Base-by-base conservation (phyloP, 1,140 invertebrate genomes). In the Cherax quadricarinatus region DNA sequence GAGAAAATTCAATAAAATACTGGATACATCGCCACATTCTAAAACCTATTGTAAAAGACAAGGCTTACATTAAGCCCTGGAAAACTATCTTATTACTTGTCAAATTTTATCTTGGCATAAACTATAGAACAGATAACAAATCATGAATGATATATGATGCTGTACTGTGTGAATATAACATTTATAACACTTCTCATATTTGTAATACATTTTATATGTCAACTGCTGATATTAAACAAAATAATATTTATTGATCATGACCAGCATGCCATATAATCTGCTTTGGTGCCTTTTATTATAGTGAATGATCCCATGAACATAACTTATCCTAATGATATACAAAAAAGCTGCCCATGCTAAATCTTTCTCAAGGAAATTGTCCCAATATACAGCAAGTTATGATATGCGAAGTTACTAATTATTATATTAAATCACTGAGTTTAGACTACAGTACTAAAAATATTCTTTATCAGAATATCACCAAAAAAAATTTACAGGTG, bases 301-400 rank as follows among this genome's bases (percentile, higher is more conserved):
- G 41, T 62, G 30, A 62, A 48, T 88, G 75, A 78, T 78, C 49
- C 75, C 70, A 73, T 78, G 21, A 53, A 79, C 86, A 66, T 60
- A 80, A 24, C 78, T 88, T 88, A 88, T 6, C 48, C 86, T 88
- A 88, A n/a, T 51, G 75, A 88, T 88, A 87, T 57, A 57, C 80
- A 88, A 73, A 88, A 88, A 88, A 83, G 86, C 86, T 88, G 86
- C 86, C 86, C 86, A 88, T 88, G 53, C 75, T 62, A 9, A 53
- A 41, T 62, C 49, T 41, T 87, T 78, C 41, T 30, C 73, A 78
- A 75, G 49, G 41, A 73, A 87, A 73, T n/a, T 57, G 10, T 78
- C 66, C 30, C 48, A 70, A 86, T 86, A 49, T 51, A 73, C 57
- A 87, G 24, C 16, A 57, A 57, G 60, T 53, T 41, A 80, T 88